Evolutionary conservation across 2,888 invertebrate species (phyloP).

Genomic region (Neoitamus cyanurus): DNA sequence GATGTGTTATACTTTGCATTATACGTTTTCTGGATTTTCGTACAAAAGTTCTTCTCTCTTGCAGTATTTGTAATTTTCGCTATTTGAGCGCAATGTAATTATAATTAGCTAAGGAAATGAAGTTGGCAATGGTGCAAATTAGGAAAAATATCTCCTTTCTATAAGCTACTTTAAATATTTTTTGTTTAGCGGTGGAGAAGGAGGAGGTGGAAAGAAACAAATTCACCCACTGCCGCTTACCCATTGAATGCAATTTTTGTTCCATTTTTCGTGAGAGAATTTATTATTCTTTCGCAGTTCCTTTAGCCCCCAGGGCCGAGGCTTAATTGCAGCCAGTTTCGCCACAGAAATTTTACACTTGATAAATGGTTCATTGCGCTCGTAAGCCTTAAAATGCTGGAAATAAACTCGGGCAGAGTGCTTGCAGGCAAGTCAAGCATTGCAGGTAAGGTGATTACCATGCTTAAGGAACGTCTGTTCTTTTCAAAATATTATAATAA

Average conservation of each 20-base stretch:
- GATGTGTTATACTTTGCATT: not conserved
- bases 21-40: not conserved
- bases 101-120: conserved; percentile 7
- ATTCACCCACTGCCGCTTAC: not conserved
- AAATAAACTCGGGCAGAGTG: conserved; percentile 1
- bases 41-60: not conserved
- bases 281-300: conserved; percentile 39
- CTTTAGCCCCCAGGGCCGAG: not conserved
- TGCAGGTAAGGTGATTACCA: conserved; percentile 27
- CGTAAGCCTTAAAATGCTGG: conserved; percentile 1
- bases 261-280: not conserved
- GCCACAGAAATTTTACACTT: conserved; percentile 36
- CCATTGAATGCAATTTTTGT: not conserved
- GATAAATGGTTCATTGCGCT: conserved; percentile 41
- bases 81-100: not conserved
- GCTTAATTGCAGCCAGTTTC: conserved; percentile 31
- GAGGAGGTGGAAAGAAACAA: not conserved
- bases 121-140: not conserved
- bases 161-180: not conserved
- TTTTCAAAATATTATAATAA: not conserved
- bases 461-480: not conserved
- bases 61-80: not conserved
- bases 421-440: conserved; percentile 15
- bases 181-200: not conserved
- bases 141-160: not conserved